A percentile compares a stretch with the other conserved stretches of the same genome.
Evolutionary conservation across 2,888 invertebrate species (phyloP).

Genomic region (Apamea monoglypha): DNA sequence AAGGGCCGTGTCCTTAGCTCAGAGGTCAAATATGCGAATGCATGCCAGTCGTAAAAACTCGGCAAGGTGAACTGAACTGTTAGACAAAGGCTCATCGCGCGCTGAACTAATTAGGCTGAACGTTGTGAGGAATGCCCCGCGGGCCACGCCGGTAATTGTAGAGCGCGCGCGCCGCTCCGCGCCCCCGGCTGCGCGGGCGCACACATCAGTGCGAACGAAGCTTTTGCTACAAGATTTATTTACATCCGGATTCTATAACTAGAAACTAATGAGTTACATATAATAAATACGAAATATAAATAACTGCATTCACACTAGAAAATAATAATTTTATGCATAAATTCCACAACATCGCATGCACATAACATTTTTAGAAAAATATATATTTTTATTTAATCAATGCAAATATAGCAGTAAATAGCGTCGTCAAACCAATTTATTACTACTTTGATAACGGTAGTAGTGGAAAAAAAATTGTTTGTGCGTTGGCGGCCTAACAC

Average conservation of each 20-base stretch:
- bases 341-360: constrained; percentile 5
- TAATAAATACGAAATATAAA: constrained; percentile 43
- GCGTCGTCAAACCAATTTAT: constrained; percentile 70
- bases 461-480: constrained; percentile 70
- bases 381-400: constrained; percentile 65
- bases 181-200: constrained; percentile 67
- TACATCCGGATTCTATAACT: constrained; percentile 86
- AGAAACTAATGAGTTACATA: constrained; percentile 63
- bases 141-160: constrained; percentile 83
- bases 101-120: constrained; percentile 84
- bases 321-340: constrained; percentile 11
- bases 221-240: constrained; percentile 83
- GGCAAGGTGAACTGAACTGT: constrained; percentile 87
- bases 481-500: constrained; percentile 61
- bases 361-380: constrained; percentile 23
- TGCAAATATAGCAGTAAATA: constrained; percentile 74
- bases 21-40: constrained; percentile 78
- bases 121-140: constrained; percentile 84
- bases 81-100: constrained; percentile 88
- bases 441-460: constrained; percentile 73
- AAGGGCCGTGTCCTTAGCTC: constrained; percentile 79
- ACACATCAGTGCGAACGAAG: constrained; percentile 75
- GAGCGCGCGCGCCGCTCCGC: constrained; percentile 73
- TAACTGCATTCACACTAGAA: constrained; percentile 15
- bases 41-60: constrained; percentile 78